phyloP scores from a whole-genome alignment of 2,888 invertebrate species.

The Scaptomyza flava region DNA sequence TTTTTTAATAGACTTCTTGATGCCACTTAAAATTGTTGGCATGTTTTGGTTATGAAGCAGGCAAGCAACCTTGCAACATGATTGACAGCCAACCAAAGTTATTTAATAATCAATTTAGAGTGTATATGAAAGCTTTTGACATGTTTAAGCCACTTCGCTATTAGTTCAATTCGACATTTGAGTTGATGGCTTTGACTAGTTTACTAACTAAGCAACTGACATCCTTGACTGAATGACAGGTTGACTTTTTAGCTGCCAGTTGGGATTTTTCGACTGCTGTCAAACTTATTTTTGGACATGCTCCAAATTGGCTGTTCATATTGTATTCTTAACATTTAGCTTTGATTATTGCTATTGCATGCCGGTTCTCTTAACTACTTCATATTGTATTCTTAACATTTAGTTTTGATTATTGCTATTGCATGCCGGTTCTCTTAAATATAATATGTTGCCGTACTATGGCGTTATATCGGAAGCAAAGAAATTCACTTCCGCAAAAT shows the following conservation, averaged over 20 bases:
- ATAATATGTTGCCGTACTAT: no score
- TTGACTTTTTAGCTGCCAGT: constrained; percentile 28
- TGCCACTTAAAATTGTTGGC: constrained; percentile 43
- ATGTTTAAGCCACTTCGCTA: constrained; percentile 9
- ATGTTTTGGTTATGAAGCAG: constrained; percentile 52
- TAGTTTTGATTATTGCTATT: no score
- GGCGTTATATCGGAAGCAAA: no score
- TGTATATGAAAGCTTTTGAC: constrained; percentile 3
- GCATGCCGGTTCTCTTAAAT: no score
- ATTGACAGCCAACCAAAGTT: constrained; percentile 57
- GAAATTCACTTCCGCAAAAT: no score
- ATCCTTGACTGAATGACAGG: constrained; percentile 15
- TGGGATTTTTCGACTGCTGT: constrained; percentile 23
- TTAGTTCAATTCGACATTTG: constrained; percentile 23
- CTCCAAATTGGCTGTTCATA: constrained; percentile 16
- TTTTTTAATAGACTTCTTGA: constrained; percentile 35
- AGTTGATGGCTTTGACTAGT: constrained; percentile 41
- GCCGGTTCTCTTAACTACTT: no score
- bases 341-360: no score
- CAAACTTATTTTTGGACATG: constrained; percentile 5
- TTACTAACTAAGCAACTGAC: constrained; percentile 39
- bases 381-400: no score
- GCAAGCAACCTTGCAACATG: constrained; percentile 48
- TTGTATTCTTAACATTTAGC: constrained; percentile 63
- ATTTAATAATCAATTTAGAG: constrained; percentile 43